Base-by-base conservation (phyloP, 2,797 vertebrate genomes). In the Poeciliopsis gracilis region DNA sequence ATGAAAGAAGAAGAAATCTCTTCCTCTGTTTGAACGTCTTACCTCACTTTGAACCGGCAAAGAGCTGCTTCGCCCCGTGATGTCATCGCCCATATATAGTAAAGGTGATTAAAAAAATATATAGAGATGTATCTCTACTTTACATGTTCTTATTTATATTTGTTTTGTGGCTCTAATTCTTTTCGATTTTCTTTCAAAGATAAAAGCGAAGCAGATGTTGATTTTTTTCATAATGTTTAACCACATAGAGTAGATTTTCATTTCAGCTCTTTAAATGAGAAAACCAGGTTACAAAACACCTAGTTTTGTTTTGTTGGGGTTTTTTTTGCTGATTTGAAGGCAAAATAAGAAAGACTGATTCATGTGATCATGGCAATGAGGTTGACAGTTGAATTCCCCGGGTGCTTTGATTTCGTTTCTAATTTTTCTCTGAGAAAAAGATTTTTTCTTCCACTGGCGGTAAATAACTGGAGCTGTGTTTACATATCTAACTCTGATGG, bases 401-500 rank as follows among this genome's bases (percentile, higher is more conserved):
- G 13, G 5, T 59, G 5, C 28, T 20, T n/a, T 55, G 12, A 55
- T n/a, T 55, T 55, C 12, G 9, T n/a, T 20, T 4, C 38, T 5
- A 1, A 13, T 76, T 41, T 15, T 51, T 41, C 57, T 67, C 53
- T 38, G 45, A 71, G 49, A 71, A 45, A 53, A 33, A 4, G 18
- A 49, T 12, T 25, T 18, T 7, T 57, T 74, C 10, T 16, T 33
- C 25, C 2, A 11, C 12, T 55, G 74, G 71, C 55, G 84, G 86
- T 72, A 69, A 47, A 86, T 76, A 80, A 86, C 87, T 89, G 90
- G 84, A 89, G 80, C 71, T 75, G 1, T 78, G 12, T 69, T 80
- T 72, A 47, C 25, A 2, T 77, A 46, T 79, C 15, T 72, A 45
- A 36, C 36, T 30, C 57, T 43, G 59, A 57, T 76, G 78, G 71